Conservation (phyloP, 2,888 invertebrate species). For the Epinotia demarniana region DNA sequence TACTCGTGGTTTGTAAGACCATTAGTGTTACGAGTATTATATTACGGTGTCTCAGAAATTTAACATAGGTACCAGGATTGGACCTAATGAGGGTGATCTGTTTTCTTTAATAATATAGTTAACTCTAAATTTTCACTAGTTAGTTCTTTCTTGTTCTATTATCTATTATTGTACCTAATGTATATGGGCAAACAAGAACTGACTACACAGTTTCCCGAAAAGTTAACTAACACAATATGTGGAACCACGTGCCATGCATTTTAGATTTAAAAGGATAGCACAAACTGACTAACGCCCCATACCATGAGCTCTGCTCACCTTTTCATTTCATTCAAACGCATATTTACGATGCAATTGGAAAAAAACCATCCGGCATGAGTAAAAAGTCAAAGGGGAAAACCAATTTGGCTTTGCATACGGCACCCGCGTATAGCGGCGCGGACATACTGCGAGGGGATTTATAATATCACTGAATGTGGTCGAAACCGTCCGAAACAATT, state of each 20-base stretch:
- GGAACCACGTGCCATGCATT: not conserved
- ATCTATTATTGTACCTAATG: too few relatives aligned
- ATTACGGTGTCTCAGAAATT: not conserved
- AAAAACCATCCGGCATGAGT: conserved; percentile 44
- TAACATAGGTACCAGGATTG: not conserved
- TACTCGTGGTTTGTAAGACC: not conserved
- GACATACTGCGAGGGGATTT: conserved; percentile 38
- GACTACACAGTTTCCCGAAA: not conserved
- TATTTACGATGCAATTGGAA: conserved; percentile 45
- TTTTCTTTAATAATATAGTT: too few relatives aligned
- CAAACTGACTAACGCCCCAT: conserved; percentile 4
- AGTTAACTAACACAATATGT: not conserved
- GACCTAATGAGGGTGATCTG: not conserved
- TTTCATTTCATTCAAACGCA: conserved; percentile 34
- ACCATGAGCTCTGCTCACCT: conserved; percentile 20
- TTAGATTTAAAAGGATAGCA: not conserved
- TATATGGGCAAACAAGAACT: too few relatives aligned
- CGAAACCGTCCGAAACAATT: conserved; percentile 33
- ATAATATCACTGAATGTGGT: conserved; percentile 41
- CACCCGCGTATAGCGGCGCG: conserved; percentile 35
- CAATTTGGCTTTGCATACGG: conserved; percentile 54
- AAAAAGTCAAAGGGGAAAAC: conserved; percentile 51
- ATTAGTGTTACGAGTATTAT: conserved; percentile 1
- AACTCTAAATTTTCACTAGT: not conserved
- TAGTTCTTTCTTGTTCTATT: not conserved